phyloP scores from a whole-genome alignment of 2,113 vertebrate genomes.

The Neotragus pygmaeus region DNA sequence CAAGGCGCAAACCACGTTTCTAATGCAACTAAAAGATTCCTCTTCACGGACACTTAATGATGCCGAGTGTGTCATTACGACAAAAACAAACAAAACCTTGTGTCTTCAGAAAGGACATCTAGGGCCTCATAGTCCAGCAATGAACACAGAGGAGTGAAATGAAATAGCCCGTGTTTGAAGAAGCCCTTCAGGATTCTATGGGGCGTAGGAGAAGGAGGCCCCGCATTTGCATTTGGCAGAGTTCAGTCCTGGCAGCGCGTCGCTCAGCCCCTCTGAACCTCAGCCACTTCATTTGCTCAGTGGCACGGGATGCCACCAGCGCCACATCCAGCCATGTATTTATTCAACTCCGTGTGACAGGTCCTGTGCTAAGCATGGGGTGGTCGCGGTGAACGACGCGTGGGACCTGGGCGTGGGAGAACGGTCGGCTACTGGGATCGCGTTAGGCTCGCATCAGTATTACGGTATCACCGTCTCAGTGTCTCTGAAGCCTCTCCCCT shows the following conservation, averaged over 20 bases:
- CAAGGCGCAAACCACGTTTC: conserved; percentile 56
- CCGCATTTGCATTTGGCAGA: conserved; percentile 23
- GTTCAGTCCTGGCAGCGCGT: not conserved
- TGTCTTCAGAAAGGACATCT: conserved; percentile 61
- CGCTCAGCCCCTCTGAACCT: not conserved
- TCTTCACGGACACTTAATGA: conserved; percentile 63
- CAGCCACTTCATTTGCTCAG: not conserved
- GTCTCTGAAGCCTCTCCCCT: not conserved
- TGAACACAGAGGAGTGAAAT: conserved; percentile 36
- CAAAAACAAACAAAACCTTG: conserved; percentile 62
- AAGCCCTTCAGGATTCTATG: conserved; percentile 46
- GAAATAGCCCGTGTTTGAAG: conserved; percentile 46
- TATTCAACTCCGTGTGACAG: not conserved
- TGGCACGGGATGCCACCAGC: not conserved
- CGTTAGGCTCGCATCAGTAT: not conserved
- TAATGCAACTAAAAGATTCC: conserved; percentile 69
- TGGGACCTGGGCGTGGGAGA: not conserved
- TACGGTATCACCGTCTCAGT: not conserved
- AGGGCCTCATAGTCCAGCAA: conserved; percentile 31
- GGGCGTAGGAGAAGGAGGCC: not conserved
- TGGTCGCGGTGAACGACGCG: not conserved
- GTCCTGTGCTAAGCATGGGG: not conserved
- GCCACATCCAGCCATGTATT: not conserved
- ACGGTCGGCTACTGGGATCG: not conserved
- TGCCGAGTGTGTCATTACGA: conserved; percentile 47